Percentiles rank a stretch among this genome's conserved stretches.
Conservation (phyloP, 1,140 invertebrate species). For the Danaus melanippus region DNA sequence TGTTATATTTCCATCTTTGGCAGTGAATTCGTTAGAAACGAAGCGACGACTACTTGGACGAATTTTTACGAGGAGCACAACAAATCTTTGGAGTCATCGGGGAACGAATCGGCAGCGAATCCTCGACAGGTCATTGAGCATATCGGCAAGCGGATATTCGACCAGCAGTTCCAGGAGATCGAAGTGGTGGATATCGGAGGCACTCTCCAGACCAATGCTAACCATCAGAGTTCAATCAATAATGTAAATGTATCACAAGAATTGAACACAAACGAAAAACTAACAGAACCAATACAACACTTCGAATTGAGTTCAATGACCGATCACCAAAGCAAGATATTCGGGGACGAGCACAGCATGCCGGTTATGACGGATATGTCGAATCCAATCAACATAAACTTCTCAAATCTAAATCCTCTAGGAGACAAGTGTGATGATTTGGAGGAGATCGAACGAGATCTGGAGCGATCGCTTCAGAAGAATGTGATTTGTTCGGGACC, state of each 20-base stretch:
- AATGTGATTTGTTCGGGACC: constrained; percentile 32
- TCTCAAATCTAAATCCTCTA: constrained; percentile 38
- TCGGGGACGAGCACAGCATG: constrained; percentile 40
- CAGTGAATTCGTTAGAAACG: constrained; percentile 59
- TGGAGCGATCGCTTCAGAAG: constrained; percentile 21
- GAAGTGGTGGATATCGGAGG: constrained; percentile 36
- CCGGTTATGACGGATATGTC: constrained; percentile 37
- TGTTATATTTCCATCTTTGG: constrained; percentile 12
- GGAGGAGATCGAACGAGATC: constrained; percentile 50
- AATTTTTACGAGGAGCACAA: constrained; percentile 63
- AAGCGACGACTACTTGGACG: constrained; percentile 62
- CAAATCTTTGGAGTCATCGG: constrained; percentile 53
- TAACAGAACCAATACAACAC: constrained; percentile 31
- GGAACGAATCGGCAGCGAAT: constrained; percentile 42
- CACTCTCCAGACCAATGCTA: constrained; percentile 18
- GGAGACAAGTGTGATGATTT: constrained; percentile 43
- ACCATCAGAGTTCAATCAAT: constrained; percentile 31
- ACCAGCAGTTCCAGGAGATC: constrained; percentile 56
- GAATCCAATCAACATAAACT: constrained; percentile 44
- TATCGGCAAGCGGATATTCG: constrained; percentile 47
- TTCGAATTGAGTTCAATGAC: constrained; percentile 50
- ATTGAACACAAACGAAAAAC: constrained; percentile 27
- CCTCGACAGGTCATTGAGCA: constrained; percentile 36
- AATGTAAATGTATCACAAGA: constrained; percentile 44
- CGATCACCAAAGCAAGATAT: constrained; percentile 45